phyloP scores from a whole-genome alignment of 2,797 vertebrate species.

The Coracias cyanogaster region DNA sequence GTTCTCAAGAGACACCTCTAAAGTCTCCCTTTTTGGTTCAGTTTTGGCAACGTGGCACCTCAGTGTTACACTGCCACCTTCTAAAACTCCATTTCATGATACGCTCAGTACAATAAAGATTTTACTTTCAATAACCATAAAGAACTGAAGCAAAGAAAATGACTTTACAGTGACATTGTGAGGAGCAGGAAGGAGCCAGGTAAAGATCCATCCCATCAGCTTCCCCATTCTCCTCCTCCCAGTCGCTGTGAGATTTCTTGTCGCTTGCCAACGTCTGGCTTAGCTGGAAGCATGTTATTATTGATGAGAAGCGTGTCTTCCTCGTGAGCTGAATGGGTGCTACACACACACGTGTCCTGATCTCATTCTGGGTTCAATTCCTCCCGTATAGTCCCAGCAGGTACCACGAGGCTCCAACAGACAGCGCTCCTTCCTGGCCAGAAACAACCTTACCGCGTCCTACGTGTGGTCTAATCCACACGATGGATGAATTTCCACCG shows the following conservation, averaged over 20 bases:
- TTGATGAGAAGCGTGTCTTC: background rate
- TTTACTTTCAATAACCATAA: background rate
- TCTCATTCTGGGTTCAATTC: background rate
- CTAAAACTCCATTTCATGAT: background rate
- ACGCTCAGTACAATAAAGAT: background rate
- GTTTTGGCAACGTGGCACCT: background rate
- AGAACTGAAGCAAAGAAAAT: background rate
- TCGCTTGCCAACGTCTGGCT: background rate
- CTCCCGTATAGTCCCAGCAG: accelerated
- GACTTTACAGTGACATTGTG: background rate
- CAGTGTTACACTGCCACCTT: background rate
- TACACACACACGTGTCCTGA: background rate
- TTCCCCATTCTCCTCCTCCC: background rate
- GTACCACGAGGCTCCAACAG: accelerated
- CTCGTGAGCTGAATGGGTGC: background rate
- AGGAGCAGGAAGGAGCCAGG: background rate
- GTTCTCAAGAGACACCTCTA: background rate
- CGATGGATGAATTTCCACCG: accelerated
- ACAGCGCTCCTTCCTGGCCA: accelerated
- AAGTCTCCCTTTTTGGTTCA: background rate
- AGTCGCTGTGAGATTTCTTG: background rate
- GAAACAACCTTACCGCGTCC: accelerated
- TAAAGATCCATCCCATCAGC: background rate
- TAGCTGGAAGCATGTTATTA: accelerated
- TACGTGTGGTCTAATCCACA: accelerated